phyloP scores from a whole-genome alignment of 2,797 vertebrate species.

The Tinamus major region DNA sequence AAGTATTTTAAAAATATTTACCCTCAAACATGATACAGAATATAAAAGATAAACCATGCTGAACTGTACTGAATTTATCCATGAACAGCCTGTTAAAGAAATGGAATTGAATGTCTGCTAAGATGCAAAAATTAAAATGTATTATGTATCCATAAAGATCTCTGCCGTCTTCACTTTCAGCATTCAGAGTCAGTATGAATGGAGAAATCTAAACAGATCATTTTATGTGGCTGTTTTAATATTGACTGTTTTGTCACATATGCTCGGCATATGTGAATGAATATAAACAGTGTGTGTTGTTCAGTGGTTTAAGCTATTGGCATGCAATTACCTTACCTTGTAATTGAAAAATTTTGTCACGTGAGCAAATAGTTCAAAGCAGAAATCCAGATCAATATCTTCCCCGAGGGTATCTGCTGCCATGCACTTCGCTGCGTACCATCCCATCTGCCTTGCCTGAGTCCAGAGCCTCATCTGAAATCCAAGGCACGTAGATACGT shows the following conservation, averaged over 20 bases:
- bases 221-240: not conserved
- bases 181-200: not conserved
- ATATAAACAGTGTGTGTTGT: not conserved
- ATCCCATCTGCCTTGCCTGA: conserved; percentile 97
- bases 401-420: conserved; percentile 82
- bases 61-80: not conserved
- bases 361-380: conserved; percentile 98
- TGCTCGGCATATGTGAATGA: not conserved
- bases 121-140: not conserved
- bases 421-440: conserved; percentile 91
- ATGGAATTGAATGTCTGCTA: not conserved
- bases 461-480: conserved; percentile 96
- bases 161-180: not conserved
- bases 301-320: not conserved
- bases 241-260: not conserved
- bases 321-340: conserved; percentile 83
- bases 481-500: rapidly evolving
- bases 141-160: not conserved
- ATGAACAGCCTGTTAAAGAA: not conserved
- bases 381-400: conserved; percentile 90
- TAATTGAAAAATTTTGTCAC: conserved; percentile 97
- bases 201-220: not conserved
- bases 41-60: not conserved
- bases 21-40: not conserved
- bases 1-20: not conserved